Conservation (phyloP, 2,888 invertebrate species). For the Synanthedon vespiformis region DNA sequence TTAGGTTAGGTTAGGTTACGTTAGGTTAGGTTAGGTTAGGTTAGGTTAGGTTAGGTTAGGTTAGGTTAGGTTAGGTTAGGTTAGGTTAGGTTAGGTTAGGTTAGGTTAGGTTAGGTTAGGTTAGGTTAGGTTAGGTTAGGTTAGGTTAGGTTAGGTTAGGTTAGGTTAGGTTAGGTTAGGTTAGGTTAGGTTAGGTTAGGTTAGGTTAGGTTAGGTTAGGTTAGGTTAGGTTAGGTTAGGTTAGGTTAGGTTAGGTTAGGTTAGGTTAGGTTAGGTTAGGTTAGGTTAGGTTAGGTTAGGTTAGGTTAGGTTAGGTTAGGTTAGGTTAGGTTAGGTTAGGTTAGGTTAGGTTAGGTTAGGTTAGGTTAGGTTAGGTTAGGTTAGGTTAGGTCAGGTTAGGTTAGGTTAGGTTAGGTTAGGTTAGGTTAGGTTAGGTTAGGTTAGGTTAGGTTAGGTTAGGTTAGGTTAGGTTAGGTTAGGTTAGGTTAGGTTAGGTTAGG, state of each 20-base stretch:
- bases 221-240: slow-evolving; percentile 2
- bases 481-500: neutral
- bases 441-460: slow-evolving; percentile 10
- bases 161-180: slow-evolving; percentile 6
- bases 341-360: too few relatives aligned
- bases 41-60: slow-evolving; percentile 7
- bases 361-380: neutral
- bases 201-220: slow-evolving; percentile 2
- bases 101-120: slow-evolving; percentile 12
- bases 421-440: slow-evolving; percentile 9
- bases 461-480: slow-evolving; percentile 6
- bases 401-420: slow-evolving; percentile 1
- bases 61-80: slow-evolving; percentile 9
- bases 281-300: slow-evolving; percentile 14
- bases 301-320: slow-evolving; percentile 4
- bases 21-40: slow-evolving; percentile 7
- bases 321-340: too few relatives aligned
- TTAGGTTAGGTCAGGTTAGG: slow-evolving; percentile 12
- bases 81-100: slow-evolving; percentile 1
- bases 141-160: slow-evolving; percentile 12
- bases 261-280: slow-evolving; percentile 12
- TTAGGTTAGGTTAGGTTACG: slow-evolving; percentile 11
- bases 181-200: slow-evolving; percentile 1
- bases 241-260: slow-evolving; percentile 2
- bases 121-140: slow-evolving; percentile 13